Base-by-base conservation (phyloP, 2,113 vertebrate species). In the Calyptommatus sinebrachiatus region DNA sequence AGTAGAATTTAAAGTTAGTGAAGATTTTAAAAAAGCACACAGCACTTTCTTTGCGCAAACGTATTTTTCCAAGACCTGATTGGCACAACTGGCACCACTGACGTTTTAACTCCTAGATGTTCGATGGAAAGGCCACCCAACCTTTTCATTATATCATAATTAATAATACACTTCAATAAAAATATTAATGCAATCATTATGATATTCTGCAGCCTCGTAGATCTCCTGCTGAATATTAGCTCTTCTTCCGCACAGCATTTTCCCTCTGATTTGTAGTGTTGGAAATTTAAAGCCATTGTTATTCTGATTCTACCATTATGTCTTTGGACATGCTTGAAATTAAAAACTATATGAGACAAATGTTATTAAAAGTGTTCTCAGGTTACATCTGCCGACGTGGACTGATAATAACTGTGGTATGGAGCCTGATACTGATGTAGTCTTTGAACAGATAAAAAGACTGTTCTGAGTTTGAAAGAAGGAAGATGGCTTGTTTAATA, bases 151-250 rank as follows among this genome's bases (percentile, higher is more conserved):
- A 86, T 84, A 88, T 75, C 60, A 69, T 88, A 60, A 82, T 90
- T 92, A 93, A 92, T 93, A 91, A 92, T 91, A 86, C 24, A 84
- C 89, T 88, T 92, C 89, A 83, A 89, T 90, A 91, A 92, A 90
- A 92, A 79, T 73, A 83, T 84, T 84, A 91, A 83, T 84, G 76
- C 83, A 88, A 86, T 69, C 57, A 29, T 80, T 31, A 71, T 70
- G 81, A 88, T 90, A 91, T 83, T 88, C 88, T 86, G 81, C 79
- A 88, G 45, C 50, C 31, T 80, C 85, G 88, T 86, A 76, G 84
- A 73, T 83, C 81, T 86, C 81, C 83, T 88, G 60, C 73, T 62
- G 79, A 83, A 82, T 84, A 91, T 71, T 88, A 83, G 84, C 14
- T 80, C 73, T 73, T 87, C 76, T 68, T 75, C 53, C 89, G 87